Evolutionary conservation across 2,113 vertebrate species (phyloP).

Genomic region (Cettia cetti): DNA sequence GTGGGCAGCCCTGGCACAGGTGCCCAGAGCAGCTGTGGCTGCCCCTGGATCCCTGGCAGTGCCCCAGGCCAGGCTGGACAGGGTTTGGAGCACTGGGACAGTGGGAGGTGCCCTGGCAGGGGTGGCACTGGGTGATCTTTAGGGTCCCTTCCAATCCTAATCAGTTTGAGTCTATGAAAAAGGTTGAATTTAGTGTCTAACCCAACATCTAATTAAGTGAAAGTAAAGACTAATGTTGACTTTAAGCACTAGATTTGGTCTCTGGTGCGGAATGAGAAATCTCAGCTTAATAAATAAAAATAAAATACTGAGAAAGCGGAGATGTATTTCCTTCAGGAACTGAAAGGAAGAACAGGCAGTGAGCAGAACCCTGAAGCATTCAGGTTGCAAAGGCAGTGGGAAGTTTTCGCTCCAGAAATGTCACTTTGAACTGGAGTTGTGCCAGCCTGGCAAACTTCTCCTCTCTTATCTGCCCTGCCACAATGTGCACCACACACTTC

Average conservation of each 20-base stretch:
- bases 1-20: no score
- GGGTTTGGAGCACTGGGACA: not conserved
- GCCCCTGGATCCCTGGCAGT: not conserved
- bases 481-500: not conserved
- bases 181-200: not conserved
- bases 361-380: not conserved
- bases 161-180: not conserved
- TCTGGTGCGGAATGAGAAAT: not conserved
- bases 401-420: not conserved
- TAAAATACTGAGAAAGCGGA: not conserved
- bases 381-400: not conserved
- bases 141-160: not conserved
- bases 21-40: not conserved
- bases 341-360: not conserved
- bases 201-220: not conserved
- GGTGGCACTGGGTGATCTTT: not conserved
- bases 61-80: fast-evolving
- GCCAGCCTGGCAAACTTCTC: not conserved
- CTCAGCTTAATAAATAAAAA: not conserved
- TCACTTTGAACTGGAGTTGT: not conserved
- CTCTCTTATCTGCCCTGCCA: not conserved
- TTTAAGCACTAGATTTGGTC: not conserved
- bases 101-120: not conserved
- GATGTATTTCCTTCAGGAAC: not conserved
- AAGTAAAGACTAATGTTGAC: not conserved